These are phyloP conservation scores for Eurosta solidaginis DNA, from an alignment of 1,140 invertebrate genomes.

Conservation along the genomic window DNA sequence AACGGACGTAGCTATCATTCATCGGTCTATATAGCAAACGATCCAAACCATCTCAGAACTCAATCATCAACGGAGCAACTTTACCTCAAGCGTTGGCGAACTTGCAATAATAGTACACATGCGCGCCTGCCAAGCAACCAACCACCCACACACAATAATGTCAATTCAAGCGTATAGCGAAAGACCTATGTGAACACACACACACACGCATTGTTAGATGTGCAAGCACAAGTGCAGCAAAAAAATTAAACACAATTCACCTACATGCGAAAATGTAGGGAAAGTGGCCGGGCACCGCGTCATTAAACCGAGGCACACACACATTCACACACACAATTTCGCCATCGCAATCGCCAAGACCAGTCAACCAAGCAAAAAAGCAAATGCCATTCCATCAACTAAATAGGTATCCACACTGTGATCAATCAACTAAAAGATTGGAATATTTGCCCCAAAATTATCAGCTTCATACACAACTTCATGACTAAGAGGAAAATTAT, in stretches of 20 bases:
- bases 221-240: background rate
- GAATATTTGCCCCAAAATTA: no score
- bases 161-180: background rate
- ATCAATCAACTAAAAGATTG: no score
- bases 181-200: no score
- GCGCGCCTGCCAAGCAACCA: background rate
- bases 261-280: background rate
- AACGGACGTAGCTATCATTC: no score
- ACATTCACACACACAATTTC: conserved; percentile 13
- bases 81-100: background rate
- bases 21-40: background rate
- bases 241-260: background rate
- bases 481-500: no score
- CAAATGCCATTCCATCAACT: conserved; percentile 9
- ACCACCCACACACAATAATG: background rate
- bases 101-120: background rate
- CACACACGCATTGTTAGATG: background rate
- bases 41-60: background rate
- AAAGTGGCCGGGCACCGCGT: conserved; percentile 22
- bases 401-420: no score
- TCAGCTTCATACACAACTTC: no score
- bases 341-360: conserved; percentile 4
- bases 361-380: conserved; percentile 23
- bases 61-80: background rate
- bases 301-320: conserved; percentile 15